These are phyloP conservation scores for Gambusia yucatana DNA, from an alignment of 2,797 vertebrate genomes.

Conservation along the genomic window DNA sequence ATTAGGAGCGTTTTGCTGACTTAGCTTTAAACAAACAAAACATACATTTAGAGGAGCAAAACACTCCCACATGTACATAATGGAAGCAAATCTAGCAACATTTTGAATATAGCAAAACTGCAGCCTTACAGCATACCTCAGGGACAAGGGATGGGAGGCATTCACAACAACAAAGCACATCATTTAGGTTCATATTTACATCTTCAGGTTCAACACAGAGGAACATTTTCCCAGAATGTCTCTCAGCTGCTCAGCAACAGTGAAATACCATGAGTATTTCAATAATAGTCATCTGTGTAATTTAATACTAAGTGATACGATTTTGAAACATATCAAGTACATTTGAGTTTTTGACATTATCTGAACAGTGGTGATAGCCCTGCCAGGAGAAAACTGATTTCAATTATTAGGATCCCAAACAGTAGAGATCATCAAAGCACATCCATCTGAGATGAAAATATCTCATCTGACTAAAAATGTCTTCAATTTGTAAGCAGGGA, in stretches of 20 bases:
- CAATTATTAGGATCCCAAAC: neutral
- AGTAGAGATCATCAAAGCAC: neutral
- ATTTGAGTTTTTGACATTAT: neutral
- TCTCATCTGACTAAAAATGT: neutral
- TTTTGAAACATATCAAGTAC: neutral
- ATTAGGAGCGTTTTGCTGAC: slow-evolving; percentile 50
- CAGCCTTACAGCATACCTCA: slow-evolving; percentile 11
- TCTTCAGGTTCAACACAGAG: neutral
- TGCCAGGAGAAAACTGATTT: neutral
- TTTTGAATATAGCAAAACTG: slow-evolving; percentile 9
- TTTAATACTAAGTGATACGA: neutral
- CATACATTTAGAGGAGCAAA: slow-evolving; percentile 17
- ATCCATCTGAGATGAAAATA: neutral
- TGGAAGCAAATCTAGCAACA: slow-evolving; percentile 2
- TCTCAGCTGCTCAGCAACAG: neutral
- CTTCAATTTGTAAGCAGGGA: neutral
- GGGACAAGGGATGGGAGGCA: slow-evolving; percentile 5
- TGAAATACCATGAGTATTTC: neutral
- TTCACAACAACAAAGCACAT: neutral
- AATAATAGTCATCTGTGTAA: neutral
- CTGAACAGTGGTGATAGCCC: neutral
- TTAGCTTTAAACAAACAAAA: slow-evolving; percentile 19
- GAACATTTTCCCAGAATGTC: neutral
- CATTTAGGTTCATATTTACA: neutral
- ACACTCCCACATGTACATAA: slow-evolving; percentile 36